These are phyloP conservation scores for Drepanosiphum platanoidis DNA, from an alignment of 2,888 invertebrate species.

Conservation along the genomic window DNA sequence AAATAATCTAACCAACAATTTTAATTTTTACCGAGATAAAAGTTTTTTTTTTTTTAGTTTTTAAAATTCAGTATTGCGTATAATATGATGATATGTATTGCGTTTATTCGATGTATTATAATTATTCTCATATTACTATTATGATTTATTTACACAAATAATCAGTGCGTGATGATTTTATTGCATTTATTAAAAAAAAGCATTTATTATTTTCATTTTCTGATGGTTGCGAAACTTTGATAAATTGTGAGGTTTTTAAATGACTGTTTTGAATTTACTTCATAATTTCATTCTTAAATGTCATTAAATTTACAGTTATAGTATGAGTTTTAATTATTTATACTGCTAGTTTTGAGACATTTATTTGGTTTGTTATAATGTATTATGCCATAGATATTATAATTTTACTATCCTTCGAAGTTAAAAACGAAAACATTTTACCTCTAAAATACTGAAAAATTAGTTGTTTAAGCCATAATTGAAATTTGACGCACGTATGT, in stretches of 20 bases:
- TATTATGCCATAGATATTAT: neutral
- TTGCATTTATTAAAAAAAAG: too few species aligned
- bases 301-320: neutral
- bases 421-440: neutral
- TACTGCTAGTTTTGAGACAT: neutral
- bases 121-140: too few species aligned
- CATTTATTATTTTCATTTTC: neutral
- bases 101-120: neutral
- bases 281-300: neutral
- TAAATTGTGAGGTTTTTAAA: neutral
- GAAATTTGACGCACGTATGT: constrained; percentile 22
- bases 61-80: neutral
- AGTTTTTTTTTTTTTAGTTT: neutral
- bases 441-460: constrained; percentile 7
- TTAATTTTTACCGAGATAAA: neutral
- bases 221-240: neutral
- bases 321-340: neutral
- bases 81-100: neutral
- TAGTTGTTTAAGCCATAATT: constrained; percentile 19
- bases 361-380: neutral
- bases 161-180: neutral
- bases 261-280: neutral
- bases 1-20: neutral
- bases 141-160: neutral
- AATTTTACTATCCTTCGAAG: neutral